Percentiles rank a stretch among this genome's conserved stretches.
Evolutionary conservation across 1,140 invertebrate species (phyloP).

Genomic region (Zaprionus tsacasi): DNA sequence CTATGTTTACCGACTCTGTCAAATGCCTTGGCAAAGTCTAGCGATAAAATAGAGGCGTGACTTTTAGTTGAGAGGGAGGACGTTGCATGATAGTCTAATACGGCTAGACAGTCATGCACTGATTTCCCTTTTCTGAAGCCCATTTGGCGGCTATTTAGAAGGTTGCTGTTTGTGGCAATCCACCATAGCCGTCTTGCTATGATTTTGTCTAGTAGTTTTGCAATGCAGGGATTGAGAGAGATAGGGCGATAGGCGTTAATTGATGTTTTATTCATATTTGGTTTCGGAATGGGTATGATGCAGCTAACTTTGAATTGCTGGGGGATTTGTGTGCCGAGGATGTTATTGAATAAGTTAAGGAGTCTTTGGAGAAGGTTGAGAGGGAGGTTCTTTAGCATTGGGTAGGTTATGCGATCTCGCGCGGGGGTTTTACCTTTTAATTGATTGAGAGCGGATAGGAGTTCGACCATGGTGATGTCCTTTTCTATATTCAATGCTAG

Average conservation of each 20-base stretch:
- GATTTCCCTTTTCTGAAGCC: background rate
- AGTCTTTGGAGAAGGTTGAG: no score
- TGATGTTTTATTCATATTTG: constrained; percentile 1
- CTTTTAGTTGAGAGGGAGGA: background rate
- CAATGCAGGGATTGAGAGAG: constrained; percentile 1
- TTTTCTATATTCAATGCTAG: no score
- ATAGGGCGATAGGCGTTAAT: background rate
- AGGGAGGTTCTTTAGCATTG: no score
- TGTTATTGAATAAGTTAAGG: background rate
- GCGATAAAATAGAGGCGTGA: background rate
- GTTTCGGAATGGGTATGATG: background rate
- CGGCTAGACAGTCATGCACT: background rate
- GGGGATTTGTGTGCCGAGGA: background rate
- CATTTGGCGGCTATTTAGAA: constrained; percentile 1
- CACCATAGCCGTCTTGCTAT: background rate
- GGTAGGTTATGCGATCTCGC: no score
- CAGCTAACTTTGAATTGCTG: background rate
- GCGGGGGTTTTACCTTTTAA: no score
- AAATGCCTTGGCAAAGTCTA: constrained; percentile 1
- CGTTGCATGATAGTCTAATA: background rate
- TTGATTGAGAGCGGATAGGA: no score
- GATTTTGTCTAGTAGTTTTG: background rate
- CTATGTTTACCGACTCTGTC: background rate
- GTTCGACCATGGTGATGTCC: no score
- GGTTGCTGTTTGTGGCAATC: background rate